Evolutionary conservation across 2,113 vertebrate genomes (phyloP).

Genomic region (Oenanthe melanoleuca): DNA sequence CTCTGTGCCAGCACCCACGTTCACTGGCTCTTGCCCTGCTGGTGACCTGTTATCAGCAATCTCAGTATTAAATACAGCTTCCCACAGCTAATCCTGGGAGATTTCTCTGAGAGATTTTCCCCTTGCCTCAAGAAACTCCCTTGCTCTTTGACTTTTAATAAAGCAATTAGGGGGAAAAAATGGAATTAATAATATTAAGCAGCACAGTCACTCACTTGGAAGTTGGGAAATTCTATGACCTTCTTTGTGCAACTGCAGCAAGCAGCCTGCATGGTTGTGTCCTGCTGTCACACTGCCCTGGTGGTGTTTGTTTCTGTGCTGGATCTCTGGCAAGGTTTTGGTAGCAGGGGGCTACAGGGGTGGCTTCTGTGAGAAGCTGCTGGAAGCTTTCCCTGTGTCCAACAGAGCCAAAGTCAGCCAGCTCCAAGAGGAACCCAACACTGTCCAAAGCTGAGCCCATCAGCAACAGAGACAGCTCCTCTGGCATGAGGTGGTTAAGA

Average conservation of each 20-base stretch:
- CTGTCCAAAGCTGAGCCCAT: background rate
- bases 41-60: background rate
- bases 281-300: background rate
- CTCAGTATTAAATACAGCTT: slow-evolving; percentile 32
- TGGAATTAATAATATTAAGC: background rate
- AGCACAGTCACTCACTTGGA: background rate
- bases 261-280: background rate
- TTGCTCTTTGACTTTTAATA: slow-evolving; percentile 48
- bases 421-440: fast-evolving
- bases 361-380: background rate
- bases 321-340: background rate
- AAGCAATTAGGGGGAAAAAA: background rate
- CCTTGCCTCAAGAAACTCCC: slow-evolving; percentile 30
- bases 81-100: slow-evolving; percentile 24
- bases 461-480: background rate
- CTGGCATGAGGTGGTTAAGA: background rate
- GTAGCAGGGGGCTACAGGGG: background rate
- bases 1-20: fast-evolving
- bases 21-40: background rate
- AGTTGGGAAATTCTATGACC: background rate
- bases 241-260: background rate
- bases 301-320: fast-evolving
- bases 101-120: background rate
- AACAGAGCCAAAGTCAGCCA: background rate
- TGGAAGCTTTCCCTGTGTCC: background rate